phyloP scores from a whole-genome alignment of 2,888 invertebrate species.

The Merodon equestris region DNA sequence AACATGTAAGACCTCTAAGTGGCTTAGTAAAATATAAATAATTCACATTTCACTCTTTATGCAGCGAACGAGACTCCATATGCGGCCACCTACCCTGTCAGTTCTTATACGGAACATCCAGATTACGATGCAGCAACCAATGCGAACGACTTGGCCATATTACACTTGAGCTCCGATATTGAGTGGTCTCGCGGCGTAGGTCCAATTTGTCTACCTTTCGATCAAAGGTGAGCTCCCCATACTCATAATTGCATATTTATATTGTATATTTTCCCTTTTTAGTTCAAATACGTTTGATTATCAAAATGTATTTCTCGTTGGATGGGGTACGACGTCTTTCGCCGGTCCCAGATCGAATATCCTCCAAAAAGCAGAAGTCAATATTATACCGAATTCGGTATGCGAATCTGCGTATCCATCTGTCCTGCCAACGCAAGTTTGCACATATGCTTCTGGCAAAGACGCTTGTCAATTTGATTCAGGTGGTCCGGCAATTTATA shows the following conservation, averaged over 20 bases:
- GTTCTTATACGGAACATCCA: slow-evolving; percentile 73
- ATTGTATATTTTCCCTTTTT: neutral
- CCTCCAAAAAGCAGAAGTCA: slow-evolving; percentile 78
- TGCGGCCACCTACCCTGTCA: slow-evolving; percentile 77
- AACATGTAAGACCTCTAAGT: slow-evolving; percentile 71
- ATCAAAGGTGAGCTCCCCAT: slow-evolving; percentile 73
- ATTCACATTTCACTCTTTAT: neutral
- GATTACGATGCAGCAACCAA: slow-evolving; percentile 63
- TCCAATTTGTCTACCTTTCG: slow-evolving; percentile 82
- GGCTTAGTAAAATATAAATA: neutral
- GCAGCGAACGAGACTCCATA: slow-evolving; percentile 68
- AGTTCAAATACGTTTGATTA: slow-evolving; percentile 71
- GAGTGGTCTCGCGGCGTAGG: slow-evolving; percentile 80
- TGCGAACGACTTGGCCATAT: slow-evolving; percentile 81
- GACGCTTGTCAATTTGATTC: slow-evolving; percentile 81
- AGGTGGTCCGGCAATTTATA: slow-evolving; percentile 80
- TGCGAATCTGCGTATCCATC: slow-evolving; percentile 21
- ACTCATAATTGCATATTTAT: neutral
- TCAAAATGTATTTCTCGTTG: slow-evolving; percentile 72
- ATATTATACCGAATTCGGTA: slow-evolving; percentile 26
- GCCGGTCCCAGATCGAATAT: slow-evolving; percentile 79
- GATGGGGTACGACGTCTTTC: slow-evolving; percentile 82
- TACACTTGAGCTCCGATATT: slow-evolving; percentile 78
- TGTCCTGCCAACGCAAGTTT: slow-evolving; percentile 72
- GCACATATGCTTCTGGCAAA: slow-evolving; percentile 76